Base-by-base conservation (phyloP, 1,140 invertebrate genomes). In the Drosophila nebulosa region DNA sequence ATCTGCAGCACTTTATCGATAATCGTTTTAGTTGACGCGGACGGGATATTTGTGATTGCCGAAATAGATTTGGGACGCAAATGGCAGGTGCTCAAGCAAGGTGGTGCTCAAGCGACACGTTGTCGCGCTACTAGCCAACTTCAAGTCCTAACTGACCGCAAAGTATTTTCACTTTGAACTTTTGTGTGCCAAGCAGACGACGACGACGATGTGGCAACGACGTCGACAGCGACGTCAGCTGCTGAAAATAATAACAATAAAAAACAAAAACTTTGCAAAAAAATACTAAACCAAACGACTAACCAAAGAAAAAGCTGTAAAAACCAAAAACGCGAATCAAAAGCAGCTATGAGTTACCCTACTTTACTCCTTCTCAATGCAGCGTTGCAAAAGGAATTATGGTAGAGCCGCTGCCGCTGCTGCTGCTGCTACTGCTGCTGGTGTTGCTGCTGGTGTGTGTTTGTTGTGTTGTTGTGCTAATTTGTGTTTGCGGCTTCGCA, bases 131-230 rank as follows among this genome's bases (percentile, higher is more conserved):
- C 79, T 81, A 72, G 73, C 84, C 75, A 88, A 88, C 84, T 83
- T 84, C 69, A 70, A 89, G 79, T 72, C 76, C 76, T 74, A 89
- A 88, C 84, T 88, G 84, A 88, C 84, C 84, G 79, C 84, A 88
- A 89, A 89, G 78, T 79, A 83, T 88, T 88, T 88, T 75, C 78
- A 83, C 78, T 76, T 88, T 81, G 67, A 76, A 88, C 83, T 81
- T 86, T 78, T n/a, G n/a, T n/a, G 88, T 81, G 83, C 74, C 83
- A 65, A 63, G 27, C 27, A 51, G 35, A 59, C 61, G 69, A 51
- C 57, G 42, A 46, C 35, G 68, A 53, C 69, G 32, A 71, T 55
- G 35, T 46, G 26, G 16, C 36, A 24, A 57, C 65, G 53, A 46
- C 72, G 76, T 60, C 39, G 73, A 66, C 80, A 69, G 72, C 81